These are phyloP conservation scores for Poecilia picta DNA, from an alignment of 2,797 vertebrate genomes.

Conservation along the genomic window DNA sequence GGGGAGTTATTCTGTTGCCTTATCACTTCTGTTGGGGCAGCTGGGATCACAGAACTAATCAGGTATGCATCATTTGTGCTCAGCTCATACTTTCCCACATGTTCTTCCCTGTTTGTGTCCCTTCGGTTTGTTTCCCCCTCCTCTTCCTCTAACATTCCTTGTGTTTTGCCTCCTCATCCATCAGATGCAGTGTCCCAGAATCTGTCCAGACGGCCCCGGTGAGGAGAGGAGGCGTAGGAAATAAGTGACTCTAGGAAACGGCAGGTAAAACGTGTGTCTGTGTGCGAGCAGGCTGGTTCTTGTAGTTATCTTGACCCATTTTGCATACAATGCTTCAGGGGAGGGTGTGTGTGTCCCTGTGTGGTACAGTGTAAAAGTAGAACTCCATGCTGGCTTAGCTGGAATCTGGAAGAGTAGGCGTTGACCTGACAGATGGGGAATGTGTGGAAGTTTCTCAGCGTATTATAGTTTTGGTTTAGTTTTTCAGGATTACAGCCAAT, in stretches of 20 bases:
- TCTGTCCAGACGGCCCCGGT: constrained; percentile 34
- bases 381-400: constrained; percentile 36
- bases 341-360: neutral
- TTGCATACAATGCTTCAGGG: constrained; percentile 23
- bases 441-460: constrained; percentile 35
- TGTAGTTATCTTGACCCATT: constrained; percentile 42
- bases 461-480: constrained; percentile 21
- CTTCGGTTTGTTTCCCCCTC: too few species aligned
- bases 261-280: constrained; percentile 53
- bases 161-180: constrained; percentile 22
- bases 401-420: constrained; percentile 50
- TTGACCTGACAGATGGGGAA: constrained; percentile 54
- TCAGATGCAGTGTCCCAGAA: constrained; percentile 67
- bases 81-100: constrained; percentile 4
- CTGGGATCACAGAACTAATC: constrained; percentile 9
- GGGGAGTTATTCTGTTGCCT: constrained; percentile 35
- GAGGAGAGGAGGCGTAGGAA: constrained; percentile 59
- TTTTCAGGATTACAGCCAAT: constrained; percentile 9
- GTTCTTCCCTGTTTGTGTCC: neutral
- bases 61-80: constrained; percentile 22
- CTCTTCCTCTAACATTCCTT: neutral
- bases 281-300: constrained; percentile 21
- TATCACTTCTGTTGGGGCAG: constrained; percentile 24
- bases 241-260: constrained; percentile 60
- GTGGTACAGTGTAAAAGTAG: constrained; percentile 18